Evolutionary conservation across 2,888 invertebrate species (phyloP), one percentile per base, ranked within the genome.

Genomic region (Chrysomela aeneicollis): DNA sequence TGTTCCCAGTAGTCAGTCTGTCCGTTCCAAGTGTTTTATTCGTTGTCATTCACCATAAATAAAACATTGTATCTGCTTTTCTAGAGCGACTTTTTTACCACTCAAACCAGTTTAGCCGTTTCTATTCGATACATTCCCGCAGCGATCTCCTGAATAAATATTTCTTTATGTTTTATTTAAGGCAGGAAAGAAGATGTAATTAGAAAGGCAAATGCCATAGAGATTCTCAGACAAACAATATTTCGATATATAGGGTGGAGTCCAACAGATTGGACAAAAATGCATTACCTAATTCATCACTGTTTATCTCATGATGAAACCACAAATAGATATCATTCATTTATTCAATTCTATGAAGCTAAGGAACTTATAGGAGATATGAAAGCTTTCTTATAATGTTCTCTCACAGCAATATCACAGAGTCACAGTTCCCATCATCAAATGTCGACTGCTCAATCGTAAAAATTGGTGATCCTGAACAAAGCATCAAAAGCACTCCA

Each of bases 151-250:
- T 77, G 76, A 77, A 77, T 75, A 77, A 77, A 78, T 77, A 77
- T 77, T 76, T 77, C 72, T 76, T 77, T 76, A 77, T 77, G 77
- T 77, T 77, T 78, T 77, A 78, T 77, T 76, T 77, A 76, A 75
- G 74, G 68, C 65, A 68, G 73, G 70, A 72, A 73, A 71, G 72
- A 73, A 71, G 71, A 69, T 70, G 71, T 74, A 71, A 75, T 76
- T 76, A 77, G 71, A 75, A 74, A 74, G 73, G 70, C 73, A 74
- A 76, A 76, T 74, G 71, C 54, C 59, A 62, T 37, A 61, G 64
- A 74, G 75, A 76, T 76, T 73, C 73, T 70, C 71, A 69, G 66
- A 73, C 74, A 67, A 73, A 76, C 73, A 73, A 59, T 68, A 62
- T 21, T 17, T 9, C 10, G 21, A 5, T 10, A 22, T 17, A 57